These are phyloP conservation scores for Caenorhabditis sp. DNA, from an alignment of 2,888 invertebrate species.

Conservation along the genomic window DNA sequence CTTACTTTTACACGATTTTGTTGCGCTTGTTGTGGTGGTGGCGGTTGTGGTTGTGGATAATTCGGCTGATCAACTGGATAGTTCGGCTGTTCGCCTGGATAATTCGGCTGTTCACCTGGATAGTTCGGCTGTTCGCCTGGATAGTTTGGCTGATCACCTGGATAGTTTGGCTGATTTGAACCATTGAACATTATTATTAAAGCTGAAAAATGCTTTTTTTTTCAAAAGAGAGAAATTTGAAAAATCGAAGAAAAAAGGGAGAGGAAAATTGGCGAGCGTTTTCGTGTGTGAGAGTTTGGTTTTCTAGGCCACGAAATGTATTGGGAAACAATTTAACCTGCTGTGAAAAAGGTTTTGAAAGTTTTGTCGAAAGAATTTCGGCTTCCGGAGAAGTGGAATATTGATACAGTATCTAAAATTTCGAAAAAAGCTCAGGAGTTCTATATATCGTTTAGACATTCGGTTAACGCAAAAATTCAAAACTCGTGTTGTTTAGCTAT, in stretches of 20 bases:
- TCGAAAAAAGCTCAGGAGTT: too few relatives aligned
- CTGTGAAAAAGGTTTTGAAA: too few relatives aligned
- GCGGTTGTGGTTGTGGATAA: constrained; percentile 3
- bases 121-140: background rate
- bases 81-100: too few relatives aligned
- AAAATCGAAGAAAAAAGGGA: constrained; percentile 1
- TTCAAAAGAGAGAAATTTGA: background rate
- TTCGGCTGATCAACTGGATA: constrained; percentile 1
- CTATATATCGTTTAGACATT: too few relatives aligned
- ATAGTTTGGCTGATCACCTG: background rate
- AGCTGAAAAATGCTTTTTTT: too few relatives aligned
- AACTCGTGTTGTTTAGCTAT: too few relatives aligned
- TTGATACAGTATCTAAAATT: background rate
- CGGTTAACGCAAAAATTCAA: too few relatives aligned
- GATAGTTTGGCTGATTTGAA: constrained; percentile 2
- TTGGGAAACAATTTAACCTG: too few relatives aligned
- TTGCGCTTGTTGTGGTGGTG: background rate
- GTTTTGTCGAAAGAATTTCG: too few relatives aligned
- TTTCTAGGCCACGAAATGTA: background rate
- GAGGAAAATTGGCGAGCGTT: background rate
- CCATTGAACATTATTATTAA: constrained; percentile 1
- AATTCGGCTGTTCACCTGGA: constrained; percentile 2
- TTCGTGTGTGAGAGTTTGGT: background rate
- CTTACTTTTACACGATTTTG: background rate
- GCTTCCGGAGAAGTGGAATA: background rate